Base-by-base conservation (phyloP, 37 sponge, comb jelly and placozoan species). In the Amphimedon queenslandica region DNA sequence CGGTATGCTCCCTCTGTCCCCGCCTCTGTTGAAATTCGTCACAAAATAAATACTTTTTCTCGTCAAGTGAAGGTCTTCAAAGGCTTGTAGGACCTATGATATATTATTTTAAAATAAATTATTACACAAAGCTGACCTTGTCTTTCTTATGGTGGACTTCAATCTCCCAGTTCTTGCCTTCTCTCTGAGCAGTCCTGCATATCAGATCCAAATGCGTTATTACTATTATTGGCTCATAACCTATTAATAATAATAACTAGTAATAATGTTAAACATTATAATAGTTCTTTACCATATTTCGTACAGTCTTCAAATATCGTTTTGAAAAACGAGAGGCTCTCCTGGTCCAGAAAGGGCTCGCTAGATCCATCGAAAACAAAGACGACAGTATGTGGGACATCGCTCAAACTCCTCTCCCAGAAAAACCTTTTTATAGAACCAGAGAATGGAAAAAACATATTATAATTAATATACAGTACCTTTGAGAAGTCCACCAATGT, bases 301-400 rank as follows among this genome's bases (percentile, higher is more conserved):
- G 79, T 77, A 56, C 92, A 91, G 72, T 91, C 86, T 33, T 88
- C 71, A 37, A 95, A 95, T 11, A 91, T 83, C 8, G 68, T 42
- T 58, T 82, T 81, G 75, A 91, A 95, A 73, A 91, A 92, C 16
- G 69, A 66, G 29, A 88, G 53, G 23, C 89, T 88, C 69, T 95
- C 96, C 2, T 86, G 76, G 64, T 84, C 89, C 3, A 95, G 70
- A 64, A 95, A 95, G 2, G 96, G 96, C 30, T 91, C 96, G 6
- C 74, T 84, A 38, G 92, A 91, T 0, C 96, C 96, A 74, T 95
- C 92, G 74, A 95, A 95, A 56, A 95, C 96, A 72, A 91, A 95
- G 68, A 95, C 96, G 16, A 95, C 87, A 47, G 88, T 84, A 80
- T 95, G 96, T 1, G 96, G 96, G 11, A 77, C 58, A 23, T 84